Base-by-base conservation (phyloP, 2,888 invertebrate species). In the Drosophila cognata region DNA sequence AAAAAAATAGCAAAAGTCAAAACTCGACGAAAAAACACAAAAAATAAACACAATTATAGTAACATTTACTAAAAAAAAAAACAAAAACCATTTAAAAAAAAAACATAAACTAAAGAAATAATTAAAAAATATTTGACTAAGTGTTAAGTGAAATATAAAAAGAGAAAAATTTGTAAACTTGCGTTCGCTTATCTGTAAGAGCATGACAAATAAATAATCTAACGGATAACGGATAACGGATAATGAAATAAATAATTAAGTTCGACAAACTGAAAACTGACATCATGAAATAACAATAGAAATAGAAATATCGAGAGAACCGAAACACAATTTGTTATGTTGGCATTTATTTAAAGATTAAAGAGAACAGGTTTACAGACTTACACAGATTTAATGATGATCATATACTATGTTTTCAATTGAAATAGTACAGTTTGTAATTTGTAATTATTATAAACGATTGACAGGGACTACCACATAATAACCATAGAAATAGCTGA, bases 391-490 rank as follows among this genome's bases (percentile, higher is more conserved):
- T 50, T 31, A 25, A 25, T 56, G 35, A 55, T 77, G 38, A 70
- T 64, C 36, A 57, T 57, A 70, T 43, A 53, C 25, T 66, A 74
- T 74, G 71, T 77, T 81, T 77, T 71, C 57, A 51, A 67, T 63
- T 64, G 21, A 21, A 65, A 65, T 62, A 78, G 64, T 59, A 53
- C 74, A 69, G 81, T 83, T 85, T 89, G 77, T 78, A 77, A 80
- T 80, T 66, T 55, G 55, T 38, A 46, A 91, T 82, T 60, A 79
- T 86, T 88, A 87, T 87, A 31, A 82, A 84, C 89, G 80, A 90
- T 83, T 91, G 91, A 91, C 91, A 91, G 91, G 91, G 91, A 91
- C 85, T 91, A 91, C 84, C 82, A 87, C 60, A 67, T 87, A 86
- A 85, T 86, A 68, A 69, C 71, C 61, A 86, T 80, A 88, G 73